Evolutionary conservation across 2,888 invertebrate species (phyloP).

Genomic region (Melanostoma mellinum): DNA sequence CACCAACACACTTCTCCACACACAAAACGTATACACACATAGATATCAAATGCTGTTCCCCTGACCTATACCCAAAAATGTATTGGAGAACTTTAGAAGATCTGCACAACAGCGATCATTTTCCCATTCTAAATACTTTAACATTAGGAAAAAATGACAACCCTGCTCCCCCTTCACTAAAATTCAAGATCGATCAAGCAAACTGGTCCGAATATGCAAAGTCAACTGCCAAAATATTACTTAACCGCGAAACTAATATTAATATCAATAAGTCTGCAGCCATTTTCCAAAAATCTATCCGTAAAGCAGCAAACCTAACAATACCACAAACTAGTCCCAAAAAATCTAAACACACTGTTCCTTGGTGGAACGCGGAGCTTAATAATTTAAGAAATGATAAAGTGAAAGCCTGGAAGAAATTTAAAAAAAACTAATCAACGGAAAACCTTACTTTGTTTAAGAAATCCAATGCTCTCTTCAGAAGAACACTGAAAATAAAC

Average conservation of each 20-base stretch:
- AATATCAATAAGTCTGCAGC: not conserved
- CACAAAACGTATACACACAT: conserved; percentile 27
- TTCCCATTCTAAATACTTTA: not conserved
- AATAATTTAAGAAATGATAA: conserved; percentile 1
- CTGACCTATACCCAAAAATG: conserved; percentile 3
- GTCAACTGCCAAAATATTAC: not conserved
- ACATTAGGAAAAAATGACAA: not conserved
- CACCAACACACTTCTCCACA: not conserved
- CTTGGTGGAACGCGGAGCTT: not conserved
- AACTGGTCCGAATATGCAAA: not conserved
- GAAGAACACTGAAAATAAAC: not conserved
- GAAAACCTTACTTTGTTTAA: not conserved
- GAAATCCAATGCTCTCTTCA: conserved; percentile 10
- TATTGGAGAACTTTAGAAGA: conserved; percentile 22
- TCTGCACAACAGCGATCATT: conserved; percentile 36
- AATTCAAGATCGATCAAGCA: not conserved
- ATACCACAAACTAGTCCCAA: not conserved
- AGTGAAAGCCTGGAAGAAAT: not conserved
- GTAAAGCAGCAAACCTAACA: not conserved
- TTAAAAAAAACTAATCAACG: not conserved
- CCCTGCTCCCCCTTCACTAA: not conserved
- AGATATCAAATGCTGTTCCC: conserved; percentile 22
- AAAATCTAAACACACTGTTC: not conserved
- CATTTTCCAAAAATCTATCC: not conserved
- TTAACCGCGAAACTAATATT: not conserved